Evolutionary conservation across 2,797 vertebrate genomes (phyloP), one percentile per base, ranked within the genome.

Genomic region (Helicolenus hilgendorfi): DNA sequence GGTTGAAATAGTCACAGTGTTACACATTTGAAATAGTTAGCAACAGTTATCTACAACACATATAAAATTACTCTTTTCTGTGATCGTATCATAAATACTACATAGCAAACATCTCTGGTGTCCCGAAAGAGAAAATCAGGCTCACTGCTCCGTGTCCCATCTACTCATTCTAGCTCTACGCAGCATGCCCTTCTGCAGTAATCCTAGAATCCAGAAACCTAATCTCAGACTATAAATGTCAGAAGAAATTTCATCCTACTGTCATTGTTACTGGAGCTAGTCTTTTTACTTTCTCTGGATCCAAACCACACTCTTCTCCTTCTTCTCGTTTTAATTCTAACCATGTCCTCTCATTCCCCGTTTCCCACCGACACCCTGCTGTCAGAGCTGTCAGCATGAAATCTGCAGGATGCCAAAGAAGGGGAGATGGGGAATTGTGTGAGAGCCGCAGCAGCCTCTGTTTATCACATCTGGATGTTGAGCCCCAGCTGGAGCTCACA

Each of bases 371-470:
- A 82, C 91, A 81, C 86, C 77, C 84, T 31, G 81, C 88, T 89
- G 87, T 94, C 93, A 91, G 72, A 83, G 77, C 81, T 88, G 88
- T 94, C 90, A 92, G 83, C 82, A 6, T 70, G 45, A 74, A 59
- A 67, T 76, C 87, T 72, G 81, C 79, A 68, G 49, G 70, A 90
- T 56, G 81, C 84, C 88, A 84, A 41, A 86, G 49, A 76, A 60
- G 53, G 79, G 79, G 79, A 84, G 79, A 68, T 62, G 70, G 72
- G 82, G 56, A 77, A 69, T 4, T 36, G 60, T 74, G 65, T 59
- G 75, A 87, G 88, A 85, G 73, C 79, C 27, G 18, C 83, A 71
- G 79, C 63, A 71, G 70, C 79, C 89, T 88, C 72, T 63, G 78
- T 86, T 92, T 89, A 87, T 92, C 82, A 83, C 75, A 88, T 81